phyloP scores from a whole-genome alignment of 2,797 vertebrate species.

The Psittacula echo region DNA sequence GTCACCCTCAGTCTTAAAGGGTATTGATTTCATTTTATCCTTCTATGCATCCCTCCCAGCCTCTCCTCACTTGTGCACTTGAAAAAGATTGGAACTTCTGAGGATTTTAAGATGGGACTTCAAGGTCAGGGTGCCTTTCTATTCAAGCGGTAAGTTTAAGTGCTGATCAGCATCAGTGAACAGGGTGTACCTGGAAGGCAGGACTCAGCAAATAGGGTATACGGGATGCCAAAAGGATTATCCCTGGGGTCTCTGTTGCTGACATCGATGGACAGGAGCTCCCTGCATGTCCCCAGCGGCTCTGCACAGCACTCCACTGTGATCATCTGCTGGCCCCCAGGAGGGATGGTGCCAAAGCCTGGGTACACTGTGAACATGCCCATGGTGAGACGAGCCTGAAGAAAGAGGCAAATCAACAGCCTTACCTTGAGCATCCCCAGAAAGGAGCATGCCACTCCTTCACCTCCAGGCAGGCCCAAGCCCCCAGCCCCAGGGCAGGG shows the following conservation, averaged over 20 bases:
- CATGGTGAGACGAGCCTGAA: constrained; percentile 77
- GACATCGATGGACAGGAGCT: constrained; percentile 86
- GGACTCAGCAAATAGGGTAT: constrained; percentile 83
- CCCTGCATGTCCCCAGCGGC: constrained; percentile 81
- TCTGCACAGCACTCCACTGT: constrained; percentile 87
- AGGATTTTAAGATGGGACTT: neutral
- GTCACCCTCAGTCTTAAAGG: neutral
- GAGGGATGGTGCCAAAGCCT: constrained; percentile 76
- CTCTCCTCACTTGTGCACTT: neutral
- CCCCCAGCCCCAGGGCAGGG: neutral
- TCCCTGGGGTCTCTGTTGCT: constrained; percentile 82
- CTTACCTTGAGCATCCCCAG: neutral
- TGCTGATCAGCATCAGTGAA: neutral
- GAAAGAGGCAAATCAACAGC: neutral
- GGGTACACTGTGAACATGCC: constrained; percentile 89
- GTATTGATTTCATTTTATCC: neutral
- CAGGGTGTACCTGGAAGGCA: constrained; percentile 84
- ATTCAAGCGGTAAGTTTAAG: neutral
- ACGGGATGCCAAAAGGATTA: constrained; percentile 83
- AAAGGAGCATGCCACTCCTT: neutral
- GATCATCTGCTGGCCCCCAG: constrained; percentile 81
- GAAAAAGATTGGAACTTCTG: neutral
- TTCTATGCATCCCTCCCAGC: neutral
- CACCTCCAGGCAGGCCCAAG: neutral
- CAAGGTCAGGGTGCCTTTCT: neutral